phyloP scores from a whole-genome alignment of 2,797 vertebrate genomes.

The Ambastaia sidthimunki region DNA sequence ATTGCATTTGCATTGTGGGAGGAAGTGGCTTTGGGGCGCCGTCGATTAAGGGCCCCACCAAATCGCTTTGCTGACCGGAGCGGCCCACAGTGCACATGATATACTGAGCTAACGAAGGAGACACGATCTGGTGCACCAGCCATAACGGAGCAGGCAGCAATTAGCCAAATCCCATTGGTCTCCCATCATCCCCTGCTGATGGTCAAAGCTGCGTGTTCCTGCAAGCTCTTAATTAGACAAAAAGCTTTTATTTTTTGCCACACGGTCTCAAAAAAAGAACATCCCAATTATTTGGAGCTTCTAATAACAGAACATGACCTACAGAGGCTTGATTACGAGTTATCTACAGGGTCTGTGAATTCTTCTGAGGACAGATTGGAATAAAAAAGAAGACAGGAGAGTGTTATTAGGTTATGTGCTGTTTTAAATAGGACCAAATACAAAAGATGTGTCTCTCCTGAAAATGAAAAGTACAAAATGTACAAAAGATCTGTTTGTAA shows the following conservation, averaged over 20 bases:
- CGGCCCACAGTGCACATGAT: slow-evolving; percentile 4
- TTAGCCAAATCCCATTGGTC: slow-evolving; percentile 44
- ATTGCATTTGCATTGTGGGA: slow-evolving; percentile 54
- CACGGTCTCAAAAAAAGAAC: background rate
- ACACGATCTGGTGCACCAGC: background rate
- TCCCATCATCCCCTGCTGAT: slow-evolving; percentile 44
- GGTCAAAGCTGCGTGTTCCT: slow-evolving; percentile 27
- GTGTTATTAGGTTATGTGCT: slow-evolving; percentile 8
- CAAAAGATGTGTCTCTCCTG: background rate
- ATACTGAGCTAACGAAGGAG: slow-evolving; percentile 30
- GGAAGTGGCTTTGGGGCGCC: slow-evolving; percentile 42
- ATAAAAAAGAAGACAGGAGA: background rate
- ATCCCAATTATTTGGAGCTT: slow-evolving; percentile 14
- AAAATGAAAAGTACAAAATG: too few species aligned
- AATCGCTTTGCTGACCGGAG: slow-evolving; percentile 36
- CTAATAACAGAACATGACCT: slow-evolving; percentile 12
- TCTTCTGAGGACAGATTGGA: slow-evolving; percentile 1
- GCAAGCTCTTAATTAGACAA: slow-evolving; percentile 53
- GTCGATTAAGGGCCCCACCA: slow-evolving; percentile 53
- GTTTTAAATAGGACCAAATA: background rate
- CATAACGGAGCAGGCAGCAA: slow-evolving; percentile 35
- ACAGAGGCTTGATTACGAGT: slow-evolving; percentile 7
- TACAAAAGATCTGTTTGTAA: too few species aligned
- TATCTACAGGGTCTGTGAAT: background rate
- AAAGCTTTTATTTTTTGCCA: slow-evolving; percentile 1